Evolutionary conservation across 2,888 invertebrate species (phyloP), one percentile per base, ranked within the genome.

Genomic region (Spicauda simplicius): DNA sequence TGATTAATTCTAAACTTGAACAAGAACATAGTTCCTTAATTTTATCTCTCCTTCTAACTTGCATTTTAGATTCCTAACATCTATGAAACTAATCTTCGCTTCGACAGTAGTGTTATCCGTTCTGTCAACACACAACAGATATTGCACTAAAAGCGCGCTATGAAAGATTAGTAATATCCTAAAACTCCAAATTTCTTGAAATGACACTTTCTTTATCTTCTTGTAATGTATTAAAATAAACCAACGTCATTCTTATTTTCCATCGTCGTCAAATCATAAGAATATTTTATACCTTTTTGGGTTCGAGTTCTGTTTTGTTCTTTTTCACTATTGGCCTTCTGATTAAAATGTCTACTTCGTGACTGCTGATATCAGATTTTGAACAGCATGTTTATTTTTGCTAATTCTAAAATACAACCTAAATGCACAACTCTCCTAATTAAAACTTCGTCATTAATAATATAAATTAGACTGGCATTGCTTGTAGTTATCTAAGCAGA

Each of bases 221-320:
- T 70, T 73, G 91, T 90, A 88, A 90, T 90, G 90, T 90, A 80
- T 89, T 89, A 88, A 89, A 89, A 87, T 87, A 81, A 33, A 74
- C 71, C 74, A 50, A 75, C 72, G 74, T 71, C 68, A 73, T 74
- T 71, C 68, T 72, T 70, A 69, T 60, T 64, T 66, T 68, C 71
- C 63, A 71, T 74, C 70, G 76, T 77, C 72, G 72, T 76, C 78
- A 76, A 72, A 75, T 76, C 66, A 74, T 79, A 70, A 66, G 73
- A 68, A 72, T 74, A 76, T 76, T 69, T 77, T 79, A 74, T 70
- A 20, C 54, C 68, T 70, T 70, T 73, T 72, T 72, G 72, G 73
- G 66, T 74, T 77, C 76, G 76, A 68, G 60, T 82, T 80, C 77
- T 53, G 45, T 25, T 75, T 74, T 76, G 64, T 52, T 66, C 69